Percentiles rank a stretch among this genome's conserved stretches.
Conservation (phyloP, 1,140 invertebrate genomes). For the Manduca sexta region DNA sequence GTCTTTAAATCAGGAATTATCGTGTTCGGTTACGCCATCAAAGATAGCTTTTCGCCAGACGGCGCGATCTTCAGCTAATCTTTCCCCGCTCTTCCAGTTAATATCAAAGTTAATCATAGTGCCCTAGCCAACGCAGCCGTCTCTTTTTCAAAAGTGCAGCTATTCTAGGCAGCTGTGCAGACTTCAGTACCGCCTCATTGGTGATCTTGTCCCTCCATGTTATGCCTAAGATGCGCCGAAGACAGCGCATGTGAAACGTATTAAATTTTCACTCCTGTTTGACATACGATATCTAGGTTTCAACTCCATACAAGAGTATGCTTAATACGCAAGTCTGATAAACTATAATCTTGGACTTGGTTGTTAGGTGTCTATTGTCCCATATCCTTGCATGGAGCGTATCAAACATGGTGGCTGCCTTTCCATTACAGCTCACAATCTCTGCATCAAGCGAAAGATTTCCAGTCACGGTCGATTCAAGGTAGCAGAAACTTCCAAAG, state of each 20-base stretch:
- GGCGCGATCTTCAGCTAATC: too few relatives aligned
- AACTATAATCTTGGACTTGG: conserved; percentile 3
- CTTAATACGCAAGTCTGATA: conserved; percentile 7
- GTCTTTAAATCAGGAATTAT: too few relatives aligned
- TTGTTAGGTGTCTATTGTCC: conserved; percentile 9
- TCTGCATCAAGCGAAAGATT: too few relatives aligned
- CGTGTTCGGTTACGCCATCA: too few relatives aligned
- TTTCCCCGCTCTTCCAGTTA: too few relatives aligned
- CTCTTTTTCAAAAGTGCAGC: conserved; percentile 11
- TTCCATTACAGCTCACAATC: too few relatives aligned
- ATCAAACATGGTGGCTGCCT: too few relatives aligned
- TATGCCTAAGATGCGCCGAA: background rate
- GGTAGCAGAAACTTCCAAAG: too few relatives aligned
- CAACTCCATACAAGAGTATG: conserved; percentile 15
- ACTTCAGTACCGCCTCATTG: background rate
- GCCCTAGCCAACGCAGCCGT: conserved; percentile 12
- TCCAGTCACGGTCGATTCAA: too few relatives aligned
- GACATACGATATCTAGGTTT: conserved; percentile 13
- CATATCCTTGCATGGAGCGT: too few relatives aligned
- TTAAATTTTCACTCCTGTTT: conserved; percentile 6
- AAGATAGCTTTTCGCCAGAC: too few relatives aligned
- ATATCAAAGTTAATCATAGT: too few relatives aligned
- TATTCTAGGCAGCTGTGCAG: background rate
- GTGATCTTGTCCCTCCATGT: conserved; percentile 1
- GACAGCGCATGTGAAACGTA: conserved; percentile 12